These are phyloP conservation scores for Carassius auratus DNA, from an alignment of 2,113 vertebrate genomes.

Conservation along the genomic window DNA sequence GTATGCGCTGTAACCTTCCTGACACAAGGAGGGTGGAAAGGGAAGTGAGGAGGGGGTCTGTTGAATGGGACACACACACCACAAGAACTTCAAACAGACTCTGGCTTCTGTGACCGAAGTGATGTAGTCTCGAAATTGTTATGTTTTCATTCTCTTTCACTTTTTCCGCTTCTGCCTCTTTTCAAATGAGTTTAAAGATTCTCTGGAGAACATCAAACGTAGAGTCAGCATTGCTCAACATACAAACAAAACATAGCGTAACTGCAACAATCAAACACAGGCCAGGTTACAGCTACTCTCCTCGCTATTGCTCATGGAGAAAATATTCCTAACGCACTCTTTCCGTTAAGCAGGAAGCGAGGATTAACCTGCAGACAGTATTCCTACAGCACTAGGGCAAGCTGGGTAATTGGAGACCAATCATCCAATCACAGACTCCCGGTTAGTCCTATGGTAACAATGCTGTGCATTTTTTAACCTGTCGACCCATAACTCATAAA, in stretches of 20 bases:
- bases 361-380: conserved; percentile 46
- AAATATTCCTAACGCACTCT: not conserved
- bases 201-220: conserved; percentile 48
- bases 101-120: conserved; percentile 46
- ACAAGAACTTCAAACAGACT: conserved; percentile 51
- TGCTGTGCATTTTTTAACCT: conserved; percentile 55
- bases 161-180: conserved; percentile 45
- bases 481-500: conserved; percentile 61
- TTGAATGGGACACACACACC: conserved; percentile 57
- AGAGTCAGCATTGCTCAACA: conserved; percentile 26
- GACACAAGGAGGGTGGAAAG: conserved; percentile 64
- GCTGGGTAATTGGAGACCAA: conserved; percentile 57
- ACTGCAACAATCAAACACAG: conserved; percentile 12
- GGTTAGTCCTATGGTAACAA: conserved; percentile 40
- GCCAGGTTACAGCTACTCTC: not conserved
- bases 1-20: conserved; percentile 70
- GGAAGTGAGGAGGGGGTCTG: conserved; percentile 48
- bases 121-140: conserved; percentile 46
- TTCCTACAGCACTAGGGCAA: conserved; percentile 47
- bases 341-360: conserved; percentile 39
- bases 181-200: conserved; percentile 48
- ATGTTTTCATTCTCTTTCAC: conserved; percentile 44
- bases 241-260: conserved; percentile 38
- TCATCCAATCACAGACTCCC: conserved; percentile 47
- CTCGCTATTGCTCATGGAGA: not conserved